A percentile compares a stretch with the other conserved stretches of the same genome.
Evolutionary conservation across 2,113 vertebrate species (phyloP).

Genomic region (Aramus guarauna): DNA sequence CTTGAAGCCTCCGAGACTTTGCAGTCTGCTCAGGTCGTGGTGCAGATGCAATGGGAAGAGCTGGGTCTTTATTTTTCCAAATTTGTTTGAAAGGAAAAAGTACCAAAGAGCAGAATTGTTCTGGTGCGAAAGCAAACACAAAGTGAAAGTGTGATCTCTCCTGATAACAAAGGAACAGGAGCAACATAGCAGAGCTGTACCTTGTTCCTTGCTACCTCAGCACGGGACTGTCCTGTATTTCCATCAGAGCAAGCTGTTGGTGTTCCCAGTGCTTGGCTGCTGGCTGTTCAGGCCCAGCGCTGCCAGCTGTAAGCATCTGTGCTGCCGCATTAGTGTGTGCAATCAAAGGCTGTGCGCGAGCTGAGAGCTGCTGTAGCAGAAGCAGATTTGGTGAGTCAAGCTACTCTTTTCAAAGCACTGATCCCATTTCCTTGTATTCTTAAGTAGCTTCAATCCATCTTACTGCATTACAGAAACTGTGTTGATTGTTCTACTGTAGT

Average conservation of each 20-base stretch:
- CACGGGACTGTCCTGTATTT: rapidly evolving
- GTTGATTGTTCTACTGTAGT: slow-evolving; percentile 22
- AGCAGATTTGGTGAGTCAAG: not conserved
- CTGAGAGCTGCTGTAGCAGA: not conserved
- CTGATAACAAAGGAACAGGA: not conserved
- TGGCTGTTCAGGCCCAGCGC: not conserved
- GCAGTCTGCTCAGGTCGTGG: slow-evolving; percentile 26
- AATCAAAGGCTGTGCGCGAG: not conserved
- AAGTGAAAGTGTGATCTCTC: not conserved
- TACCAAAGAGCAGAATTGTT: not conserved
- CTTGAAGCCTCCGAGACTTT: not conserved
- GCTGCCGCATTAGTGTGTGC: not conserved
- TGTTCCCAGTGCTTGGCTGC: not conserved
- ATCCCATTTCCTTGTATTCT: slow-evolving; percentile 17
- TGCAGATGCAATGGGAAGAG: not conserved
- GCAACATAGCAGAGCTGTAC: not conserved
- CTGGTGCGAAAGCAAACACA: rapidly evolving
- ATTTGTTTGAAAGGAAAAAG: not conserved
- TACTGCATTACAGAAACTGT: not conserved
- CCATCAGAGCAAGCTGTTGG: not conserved
- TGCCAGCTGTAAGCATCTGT: not conserved
- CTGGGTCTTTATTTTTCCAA: not conserved
- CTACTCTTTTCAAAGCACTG: not conserved
- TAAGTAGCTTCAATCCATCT: slow-evolving; percentile 43
- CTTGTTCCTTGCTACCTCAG: not conserved